Evolutionary conservation across 2,113 vertebrate species (phyloP).

Genomic region (Setophaga coronata): DNA sequence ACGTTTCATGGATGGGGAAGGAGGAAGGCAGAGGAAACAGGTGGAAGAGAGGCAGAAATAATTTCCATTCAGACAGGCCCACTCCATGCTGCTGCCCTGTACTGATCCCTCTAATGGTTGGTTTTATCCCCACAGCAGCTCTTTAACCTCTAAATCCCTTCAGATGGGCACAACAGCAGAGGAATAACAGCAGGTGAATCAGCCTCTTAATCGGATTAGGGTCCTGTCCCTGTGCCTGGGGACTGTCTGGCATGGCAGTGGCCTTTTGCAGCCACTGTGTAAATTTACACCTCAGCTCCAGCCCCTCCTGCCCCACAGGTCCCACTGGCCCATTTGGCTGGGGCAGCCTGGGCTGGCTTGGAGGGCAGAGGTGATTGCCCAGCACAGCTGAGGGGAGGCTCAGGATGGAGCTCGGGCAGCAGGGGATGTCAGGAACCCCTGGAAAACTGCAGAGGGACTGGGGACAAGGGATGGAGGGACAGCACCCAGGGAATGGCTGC

Average conservation of each 20-base stretch:
- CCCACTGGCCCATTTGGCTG: not conserved
- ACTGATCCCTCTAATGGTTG: not conserved
- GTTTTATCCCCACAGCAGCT: not conserved
- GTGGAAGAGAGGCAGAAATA: not conserved
- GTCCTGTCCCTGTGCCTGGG: not conserved
- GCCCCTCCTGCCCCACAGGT: rapidly evolving
- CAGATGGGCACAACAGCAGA: not conserved
- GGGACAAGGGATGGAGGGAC: rapidly evolving
- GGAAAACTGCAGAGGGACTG: rapidly evolving
- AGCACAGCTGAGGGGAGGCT: rapidly evolving
- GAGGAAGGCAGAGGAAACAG: not conserved
- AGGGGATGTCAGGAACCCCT: not conserved
- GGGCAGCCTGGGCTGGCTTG: not conserved
- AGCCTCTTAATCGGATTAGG: not conserved
- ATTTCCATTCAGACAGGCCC: not conserved
- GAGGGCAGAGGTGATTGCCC: not conserved
- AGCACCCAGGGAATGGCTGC: not conserved
- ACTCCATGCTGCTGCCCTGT: not conserved
- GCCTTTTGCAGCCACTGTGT: not conserved
- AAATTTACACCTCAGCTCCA: rapidly evolving
- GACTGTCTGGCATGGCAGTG: rapidly evolving
- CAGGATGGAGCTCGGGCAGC: not conserved
- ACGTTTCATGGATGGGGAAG: not conserved
- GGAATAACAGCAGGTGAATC: not conserved
- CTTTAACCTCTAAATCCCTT: not conserved